Conservation (phyloP, 2,113 vertebrate genomes). For the Thalassoma bifasciatum region DNA sequence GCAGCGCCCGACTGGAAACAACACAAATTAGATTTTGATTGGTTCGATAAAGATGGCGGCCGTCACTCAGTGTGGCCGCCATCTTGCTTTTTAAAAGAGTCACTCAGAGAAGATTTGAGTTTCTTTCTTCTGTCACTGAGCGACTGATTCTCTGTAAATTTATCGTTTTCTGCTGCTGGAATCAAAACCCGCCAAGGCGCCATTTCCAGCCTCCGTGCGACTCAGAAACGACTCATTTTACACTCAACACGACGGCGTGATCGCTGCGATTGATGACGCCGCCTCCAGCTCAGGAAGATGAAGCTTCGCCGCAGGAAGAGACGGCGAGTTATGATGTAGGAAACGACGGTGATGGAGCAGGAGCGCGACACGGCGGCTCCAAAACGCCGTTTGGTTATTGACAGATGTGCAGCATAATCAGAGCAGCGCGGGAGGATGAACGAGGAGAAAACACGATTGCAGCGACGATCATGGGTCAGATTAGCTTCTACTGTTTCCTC, state of each 20-base stretch:
- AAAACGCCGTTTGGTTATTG: conserved; percentile 26
- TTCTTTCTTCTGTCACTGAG: too few species aligned
- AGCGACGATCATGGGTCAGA: conserved; percentile 77
- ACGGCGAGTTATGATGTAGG: conserved; percentile 39
- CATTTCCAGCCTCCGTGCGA: conserved; percentile 41
- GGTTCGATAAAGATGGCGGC: too few species aligned
- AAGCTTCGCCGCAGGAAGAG: conserved; percentile 16
- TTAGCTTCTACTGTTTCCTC: conserved; percentile 69
- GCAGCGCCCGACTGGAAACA: too few species aligned
- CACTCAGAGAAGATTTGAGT: too few species aligned
- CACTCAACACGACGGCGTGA: conserved; percentile 60
- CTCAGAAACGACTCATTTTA: conserved; percentile 60
- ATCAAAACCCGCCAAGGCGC: conserved; percentile 53
- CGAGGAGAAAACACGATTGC: conserved; percentile 73
- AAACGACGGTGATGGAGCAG: conserved; percentile 42
- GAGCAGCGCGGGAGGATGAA: conserved; percentile 66
- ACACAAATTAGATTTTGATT: too few species aligned
- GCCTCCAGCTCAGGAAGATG: conserved; percentile 53
- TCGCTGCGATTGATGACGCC: conserved; percentile 56
- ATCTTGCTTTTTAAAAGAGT: too few species aligned
- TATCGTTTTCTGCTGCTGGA: too few species aligned
- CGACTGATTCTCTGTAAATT: too few species aligned
- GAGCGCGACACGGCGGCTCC: not conserved
- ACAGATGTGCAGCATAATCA: conserved; percentile 67
- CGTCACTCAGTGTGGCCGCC: too few species aligned